Percentiles rank a stretch among this genome's conserved stretches.
phyloP scores from a whole-genome alignment of 37 sponge, comb jelly and placozoan genomes.

The Amphimedon queenslandica region DNA sequence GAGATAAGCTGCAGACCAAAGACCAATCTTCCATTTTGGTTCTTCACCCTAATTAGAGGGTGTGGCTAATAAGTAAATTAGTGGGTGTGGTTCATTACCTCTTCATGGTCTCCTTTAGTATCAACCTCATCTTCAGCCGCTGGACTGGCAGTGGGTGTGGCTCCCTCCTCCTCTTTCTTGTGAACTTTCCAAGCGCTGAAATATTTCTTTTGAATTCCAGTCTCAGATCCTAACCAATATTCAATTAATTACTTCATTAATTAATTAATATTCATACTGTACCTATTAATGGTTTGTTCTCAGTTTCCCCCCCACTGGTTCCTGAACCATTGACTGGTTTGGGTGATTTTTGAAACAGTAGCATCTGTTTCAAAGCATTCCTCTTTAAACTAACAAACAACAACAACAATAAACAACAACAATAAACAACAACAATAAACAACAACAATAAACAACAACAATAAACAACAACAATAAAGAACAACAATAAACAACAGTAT shows the following conservation, averaged over 20 bases:
- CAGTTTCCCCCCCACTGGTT: constrained; percentile 9
- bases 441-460: too few species aligned
- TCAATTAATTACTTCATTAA: too few species aligned
- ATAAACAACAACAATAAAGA: too few species aligned
- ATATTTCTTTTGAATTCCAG: constrained; percentile 69
- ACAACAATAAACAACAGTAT: too few species aligned
- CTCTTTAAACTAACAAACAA: too few species aligned
- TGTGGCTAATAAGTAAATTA: not conserved
- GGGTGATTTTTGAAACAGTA: too few species aligned
- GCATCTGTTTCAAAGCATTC: too few species aligned
- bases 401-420: too few species aligned
- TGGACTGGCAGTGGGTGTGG: not conserved
- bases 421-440: too few species aligned
- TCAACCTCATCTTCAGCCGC: not conserved
- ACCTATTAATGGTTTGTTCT: constrained; percentile 29
- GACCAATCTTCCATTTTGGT: constrained; percentile 65
- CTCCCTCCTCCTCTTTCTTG: constrained; percentile 12
- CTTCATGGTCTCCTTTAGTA: not conserved
- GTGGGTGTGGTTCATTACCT: not conserved
- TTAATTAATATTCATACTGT: not conserved
- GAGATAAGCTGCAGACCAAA: constrained; percentile 52
- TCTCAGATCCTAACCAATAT: too few species aligned
- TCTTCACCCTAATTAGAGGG: constrained; percentile 23
- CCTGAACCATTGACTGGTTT: too few species aligned
- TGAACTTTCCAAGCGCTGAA: constrained; percentile 60